These are phyloP conservation scores for Meta bourneti DNA, from an alignment of 2,888 invertebrate genomes.

Conservation along the genomic window DNA sequence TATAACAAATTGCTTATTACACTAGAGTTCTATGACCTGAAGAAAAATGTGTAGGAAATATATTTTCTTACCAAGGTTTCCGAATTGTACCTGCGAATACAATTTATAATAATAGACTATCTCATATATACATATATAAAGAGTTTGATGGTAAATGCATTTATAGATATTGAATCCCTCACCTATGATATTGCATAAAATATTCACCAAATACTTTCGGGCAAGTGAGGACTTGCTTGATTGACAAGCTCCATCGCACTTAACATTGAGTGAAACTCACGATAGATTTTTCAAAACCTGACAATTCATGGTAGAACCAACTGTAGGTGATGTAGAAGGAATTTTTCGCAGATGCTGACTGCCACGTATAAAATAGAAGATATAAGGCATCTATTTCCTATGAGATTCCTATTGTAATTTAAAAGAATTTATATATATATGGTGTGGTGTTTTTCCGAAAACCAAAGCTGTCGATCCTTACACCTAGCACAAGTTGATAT, in stretches of 20 bases:
- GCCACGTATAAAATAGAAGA: conserved; percentile 48
- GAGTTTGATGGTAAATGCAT: not conserved
- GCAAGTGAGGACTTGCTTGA: no score
- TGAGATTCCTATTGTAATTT: conserved; percentile 52
- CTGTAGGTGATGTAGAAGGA: conserved; percentile 35
- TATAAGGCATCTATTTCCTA: conserved; percentile 52
- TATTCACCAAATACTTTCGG: not conserved
- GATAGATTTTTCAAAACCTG: conserved; percentile 25
- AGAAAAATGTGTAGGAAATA: conserved; percentile 50
- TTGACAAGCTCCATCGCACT: conserved; percentile 2
- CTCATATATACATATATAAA: conserved; percentile 21
- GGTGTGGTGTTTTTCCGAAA: conserved; percentile 14
- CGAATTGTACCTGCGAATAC: conserved; percentile 50
- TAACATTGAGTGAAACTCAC: conserved; percentile 42
- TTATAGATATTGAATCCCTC: not conserved
- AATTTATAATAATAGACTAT: conserved; percentile 17
- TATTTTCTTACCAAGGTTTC: conserved; percentile 62
- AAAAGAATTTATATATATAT: conserved; percentile 47
- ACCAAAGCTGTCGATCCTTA: conserved; percentile 5
- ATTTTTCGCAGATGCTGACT: conserved; percentile 46
- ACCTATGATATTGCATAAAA: not conserved
- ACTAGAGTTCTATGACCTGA: conserved; percentile 25
- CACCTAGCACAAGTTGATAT: conserved; percentile 4
- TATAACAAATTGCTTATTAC: conserved; percentile 52
- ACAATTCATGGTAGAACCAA: conserved; percentile 45